A percentile compares a stretch with the other conserved stretches of the same genome.
phyloP scores from a whole-genome alignment of 2,888 invertebrate genomes.

The Apamea sordens region DNA sequence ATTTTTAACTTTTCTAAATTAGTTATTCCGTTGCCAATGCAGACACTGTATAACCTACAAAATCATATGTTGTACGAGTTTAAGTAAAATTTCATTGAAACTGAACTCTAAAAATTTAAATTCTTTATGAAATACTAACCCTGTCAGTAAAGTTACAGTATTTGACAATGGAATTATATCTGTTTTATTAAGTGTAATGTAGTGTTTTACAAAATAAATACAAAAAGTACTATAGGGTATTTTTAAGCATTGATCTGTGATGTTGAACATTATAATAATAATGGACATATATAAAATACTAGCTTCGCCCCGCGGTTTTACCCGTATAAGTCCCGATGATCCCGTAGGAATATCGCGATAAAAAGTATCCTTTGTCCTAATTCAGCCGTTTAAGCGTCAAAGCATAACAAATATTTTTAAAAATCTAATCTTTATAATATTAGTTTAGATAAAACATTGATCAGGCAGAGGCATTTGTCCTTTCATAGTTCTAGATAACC shows the following conservation, averaged over 20 bases:
- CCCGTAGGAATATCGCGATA: too few species aligned
- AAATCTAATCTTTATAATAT: background rate
- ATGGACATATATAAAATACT: background rate
- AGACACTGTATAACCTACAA: background rate
- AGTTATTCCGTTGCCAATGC: background rate
- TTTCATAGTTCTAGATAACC: background rate
- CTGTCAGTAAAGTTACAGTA: background rate
- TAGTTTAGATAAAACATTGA: background rate
- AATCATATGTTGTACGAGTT: background rate
- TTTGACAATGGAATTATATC: background rate
- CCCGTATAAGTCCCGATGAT: too few species aligned
- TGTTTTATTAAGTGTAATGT: background rate
- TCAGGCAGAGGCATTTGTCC: background rate
- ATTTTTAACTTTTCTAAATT: background rate
- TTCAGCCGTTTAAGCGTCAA: too few species aligned
- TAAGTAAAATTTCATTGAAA: background rate
- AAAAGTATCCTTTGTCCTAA: too few species aligned
- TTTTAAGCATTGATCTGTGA: constrained; percentile 2
- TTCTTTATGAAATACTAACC: background rate
- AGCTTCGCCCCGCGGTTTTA: background rate
- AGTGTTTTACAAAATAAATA: background rate
- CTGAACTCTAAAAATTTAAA: background rate
- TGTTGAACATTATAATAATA: background rate
- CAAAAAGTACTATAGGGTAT: background rate
- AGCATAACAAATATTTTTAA: too few species aligned